These are phyloP conservation scores for Delia radicum DNA, from an alignment of 1,140 invertebrate species.

Conservation along the genomic window DNA sequence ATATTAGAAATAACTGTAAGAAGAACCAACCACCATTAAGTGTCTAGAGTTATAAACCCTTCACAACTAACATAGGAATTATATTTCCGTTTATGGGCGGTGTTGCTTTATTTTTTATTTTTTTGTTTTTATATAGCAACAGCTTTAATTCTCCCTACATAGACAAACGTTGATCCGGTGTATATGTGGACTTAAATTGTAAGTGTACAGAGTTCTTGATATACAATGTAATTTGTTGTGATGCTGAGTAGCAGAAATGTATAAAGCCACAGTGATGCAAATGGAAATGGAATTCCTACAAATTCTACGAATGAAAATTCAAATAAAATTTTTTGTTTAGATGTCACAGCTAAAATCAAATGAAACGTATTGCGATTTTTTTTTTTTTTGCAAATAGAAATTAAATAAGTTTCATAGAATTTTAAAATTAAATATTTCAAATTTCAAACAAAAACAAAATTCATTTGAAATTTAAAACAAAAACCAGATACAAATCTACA, in stretches of 20 bases:
- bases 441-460: too few relatives aligned
- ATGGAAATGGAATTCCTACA: too few relatives aligned
- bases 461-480: too few relatives aligned
- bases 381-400: too few relatives aligned
- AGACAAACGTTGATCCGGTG: neutral
- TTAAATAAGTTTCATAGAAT: too few relatives aligned
- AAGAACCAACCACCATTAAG: neutral
- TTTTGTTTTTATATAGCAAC: neutral
- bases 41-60: slow-evolving; percentile 21
- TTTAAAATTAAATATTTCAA: too few relatives aligned
- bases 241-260: neutral
- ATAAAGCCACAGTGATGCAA: too few relatives aligned
- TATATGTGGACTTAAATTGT: neutral
- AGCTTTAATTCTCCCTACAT: slow-evolving; percentile 7
- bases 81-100: slow-evolving; percentile 29
- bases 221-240: neutral
- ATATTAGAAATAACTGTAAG: too few relatives aligned
- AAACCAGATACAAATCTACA: too few relatives aligned
- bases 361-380: too few relatives aligned
- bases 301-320: too few relatives aligned
- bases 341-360: too few relatives aligned
- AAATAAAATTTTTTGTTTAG: neutral
- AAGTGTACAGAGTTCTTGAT: neutral
- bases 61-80: slow-evolving; percentile 22
- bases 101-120: neutral